These are phyloP conservation scores for Andrena marginata DNA, from an alignment of 2,888 invertebrate species.

Conservation along the genomic window DNA sequence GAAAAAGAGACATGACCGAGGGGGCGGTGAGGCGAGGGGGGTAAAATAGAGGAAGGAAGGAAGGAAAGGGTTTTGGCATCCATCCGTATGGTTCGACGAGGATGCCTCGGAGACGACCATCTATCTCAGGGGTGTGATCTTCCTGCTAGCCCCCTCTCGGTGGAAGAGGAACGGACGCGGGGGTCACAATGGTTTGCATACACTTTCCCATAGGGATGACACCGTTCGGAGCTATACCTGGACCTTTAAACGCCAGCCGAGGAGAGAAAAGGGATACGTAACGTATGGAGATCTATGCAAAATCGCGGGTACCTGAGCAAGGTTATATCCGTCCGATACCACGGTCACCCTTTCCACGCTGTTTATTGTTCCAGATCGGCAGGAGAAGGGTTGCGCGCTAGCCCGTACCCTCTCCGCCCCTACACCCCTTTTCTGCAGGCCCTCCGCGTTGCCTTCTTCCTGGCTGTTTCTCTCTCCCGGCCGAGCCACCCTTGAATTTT, in stretches of 20 bases:
- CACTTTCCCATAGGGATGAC: conserved; percentile 85
- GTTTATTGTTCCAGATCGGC: conserved; percentile 83
- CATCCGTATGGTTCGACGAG: conserved; percentile 70
- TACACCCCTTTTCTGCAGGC: conserved; percentile 47
- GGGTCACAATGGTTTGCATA: conserved; percentile 85
- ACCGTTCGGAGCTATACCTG: conserved; percentile 83
- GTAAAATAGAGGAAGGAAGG: conserved; percentile 45
- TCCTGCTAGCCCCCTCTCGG: conserved; percentile 68
- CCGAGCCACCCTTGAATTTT: conserved; percentile 81
- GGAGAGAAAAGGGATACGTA: conserved; percentile 63
- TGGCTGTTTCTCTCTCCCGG: conserved; percentile 32
- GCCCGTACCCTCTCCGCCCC: conserved; percentile 61
- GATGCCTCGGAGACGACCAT: conserved; percentile 73
- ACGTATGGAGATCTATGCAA: conserved; percentile 85
- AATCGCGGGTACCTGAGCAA: conserved; percentile 83
- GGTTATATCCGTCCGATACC: conserved; percentile 77
- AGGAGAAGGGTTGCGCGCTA: conserved; percentile 77
- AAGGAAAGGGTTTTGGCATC: conserved; percentile 64
- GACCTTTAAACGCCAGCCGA: conserved; percentile 81
- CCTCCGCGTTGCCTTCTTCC: conserved; percentile 42
- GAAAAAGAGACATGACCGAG: conserved; percentile 7
- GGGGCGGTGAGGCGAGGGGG: conserved; percentile 55
- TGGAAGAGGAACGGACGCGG: conserved; percentile 70
- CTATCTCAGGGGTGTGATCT: conserved; percentile 84
- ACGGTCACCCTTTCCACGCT: conserved; percentile 70